Evolutionary conservation across 2,888 invertebrate genomes (phyloP).

Genomic region (Sialis fuliginosa): DNA sequence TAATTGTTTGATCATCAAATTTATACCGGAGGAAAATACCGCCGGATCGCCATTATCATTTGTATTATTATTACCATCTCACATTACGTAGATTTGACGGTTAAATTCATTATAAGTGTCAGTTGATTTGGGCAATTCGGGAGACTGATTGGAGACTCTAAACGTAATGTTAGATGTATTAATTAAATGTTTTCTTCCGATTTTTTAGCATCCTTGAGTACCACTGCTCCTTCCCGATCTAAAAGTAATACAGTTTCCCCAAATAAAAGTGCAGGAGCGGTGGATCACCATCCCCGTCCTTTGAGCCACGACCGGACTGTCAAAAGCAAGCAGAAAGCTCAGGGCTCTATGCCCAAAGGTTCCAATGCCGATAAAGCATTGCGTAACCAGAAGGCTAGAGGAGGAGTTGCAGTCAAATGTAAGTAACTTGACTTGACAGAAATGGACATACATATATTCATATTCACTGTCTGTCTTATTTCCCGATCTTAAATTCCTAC

Average conservation of each 20-base stretch:
- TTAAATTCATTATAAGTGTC: no score
- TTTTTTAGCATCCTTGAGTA: constrained; percentile 57
- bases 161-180: constrained; percentile 2
- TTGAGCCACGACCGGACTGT: constrained; percentile 1
- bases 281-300: constrained; percentile 15
- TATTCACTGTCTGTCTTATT: no score
- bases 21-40: no score
- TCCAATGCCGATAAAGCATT: neutral
- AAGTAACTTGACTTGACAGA: no score
- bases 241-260: constrained; percentile 42
- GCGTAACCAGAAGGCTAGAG: neutral
- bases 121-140: no score
- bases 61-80: no score
- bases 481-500: no score
- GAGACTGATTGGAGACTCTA: neutral
- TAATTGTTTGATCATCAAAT: no score
- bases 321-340: neutral
- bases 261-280: constrained; percentile 22
- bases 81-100: no score
- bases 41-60: no score
- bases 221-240: constrained; percentile 53
- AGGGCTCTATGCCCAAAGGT: neutral
- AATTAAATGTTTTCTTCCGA: constrained; percentile 17
- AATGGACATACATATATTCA: no score
- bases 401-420: neutral